Evolutionary conservation across 2,113 vertebrate species (phyloP).

Genomic region (Dipodomys stephensi): DNA sequence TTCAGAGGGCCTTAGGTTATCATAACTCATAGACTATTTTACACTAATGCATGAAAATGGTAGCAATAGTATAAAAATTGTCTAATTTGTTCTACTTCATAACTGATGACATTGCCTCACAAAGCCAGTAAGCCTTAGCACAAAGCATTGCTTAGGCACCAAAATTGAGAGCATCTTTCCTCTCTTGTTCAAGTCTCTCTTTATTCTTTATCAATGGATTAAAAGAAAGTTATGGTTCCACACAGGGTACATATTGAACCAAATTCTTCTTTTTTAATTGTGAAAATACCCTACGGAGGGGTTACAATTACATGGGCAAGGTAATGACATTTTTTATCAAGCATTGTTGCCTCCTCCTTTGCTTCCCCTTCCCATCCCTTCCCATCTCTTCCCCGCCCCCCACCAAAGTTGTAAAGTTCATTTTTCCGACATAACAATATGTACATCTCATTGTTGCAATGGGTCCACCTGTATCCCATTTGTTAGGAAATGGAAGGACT

Average conservation of each 20-base stretch:
- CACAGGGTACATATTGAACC: neutral
- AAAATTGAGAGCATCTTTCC: neutral
- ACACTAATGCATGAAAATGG: neutral
- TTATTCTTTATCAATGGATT: neutral
- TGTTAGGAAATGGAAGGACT: too few relatives aligned
- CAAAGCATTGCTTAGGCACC: neutral
- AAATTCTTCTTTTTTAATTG: neutral
- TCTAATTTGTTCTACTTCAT: neutral
- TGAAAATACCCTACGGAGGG: too few relatives aligned
- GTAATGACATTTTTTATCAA: too few relatives aligned
- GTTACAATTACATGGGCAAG: too few relatives aligned
- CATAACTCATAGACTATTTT: neutral
- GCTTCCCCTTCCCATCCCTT: too few relatives aligned
- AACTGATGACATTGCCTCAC: neutral
- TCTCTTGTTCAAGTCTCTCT: neutral
- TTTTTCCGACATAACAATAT: too few relatives aligned
- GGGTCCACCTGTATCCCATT: too few relatives aligned
- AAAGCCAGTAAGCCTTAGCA: neutral
- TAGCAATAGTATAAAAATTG: neutral
- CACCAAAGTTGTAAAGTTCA: too few relatives aligned
- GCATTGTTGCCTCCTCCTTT: too few relatives aligned
- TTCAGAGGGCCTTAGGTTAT: neutral
- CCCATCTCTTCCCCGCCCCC: too few relatives aligned
- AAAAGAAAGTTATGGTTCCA: neutral
- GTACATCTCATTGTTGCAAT: too few relatives aligned